Evolutionary conservation across 2,113 vertebrate genomes (phyloP).

Genomic region (Seriola aureovittata): DNA sequence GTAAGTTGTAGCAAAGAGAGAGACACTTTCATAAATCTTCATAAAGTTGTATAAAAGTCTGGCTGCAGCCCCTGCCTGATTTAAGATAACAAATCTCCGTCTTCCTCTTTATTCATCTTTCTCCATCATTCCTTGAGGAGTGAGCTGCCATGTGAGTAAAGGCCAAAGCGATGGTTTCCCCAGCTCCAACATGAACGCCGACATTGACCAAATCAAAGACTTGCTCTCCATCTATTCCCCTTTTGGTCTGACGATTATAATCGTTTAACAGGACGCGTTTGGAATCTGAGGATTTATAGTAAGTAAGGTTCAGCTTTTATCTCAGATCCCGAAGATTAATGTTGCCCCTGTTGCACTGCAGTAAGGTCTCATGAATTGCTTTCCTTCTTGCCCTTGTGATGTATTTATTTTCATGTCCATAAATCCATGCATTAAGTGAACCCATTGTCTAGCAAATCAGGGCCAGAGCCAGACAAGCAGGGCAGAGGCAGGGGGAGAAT

Average conservation of each 20-base stretch:
- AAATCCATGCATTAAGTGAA: slow-evolving; percentile 67
- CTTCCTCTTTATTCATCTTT: slow-evolving; percentile 57
- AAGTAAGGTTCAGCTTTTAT: slow-evolving; percentile 61
- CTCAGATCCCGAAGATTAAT: slow-evolving; percentile 60
- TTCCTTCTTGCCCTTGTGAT: slow-evolving; percentile 52
- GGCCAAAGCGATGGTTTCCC: slow-evolving; percentile 59
- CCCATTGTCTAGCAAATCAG: slow-evolving; percentile 43
- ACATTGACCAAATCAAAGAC: slow-evolving; percentile 62
- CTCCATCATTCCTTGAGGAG: slow-evolving; percentile 43
- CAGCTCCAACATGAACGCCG: slow-evolving; percentile 61
- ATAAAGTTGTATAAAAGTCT: slow-evolving; percentile 60
- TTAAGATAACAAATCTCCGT: slow-evolving; percentile 78
- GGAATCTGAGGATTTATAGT: slow-evolving; percentile 60
- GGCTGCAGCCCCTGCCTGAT: slow-evolving; percentile 60
- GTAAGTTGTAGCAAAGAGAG: slow-evolving; percentile 41
- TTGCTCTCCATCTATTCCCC: not conserved
- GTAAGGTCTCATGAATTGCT: slow-evolving; percentile 45
- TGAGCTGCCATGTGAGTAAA: slow-evolving; percentile 68
- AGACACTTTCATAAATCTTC: slow-evolving; percentile 66
- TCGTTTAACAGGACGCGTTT: slow-evolving; percentile 53
- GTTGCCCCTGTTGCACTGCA: slow-evolving; percentile 25
- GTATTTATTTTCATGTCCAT: slow-evolving; percentile 69
- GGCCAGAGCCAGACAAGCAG: not conserved
- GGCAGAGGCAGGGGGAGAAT: not conserved
- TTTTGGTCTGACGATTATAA: slow-evolving; percentile 27